Evolutionary conservation across 2,888 invertebrate genomes (phyloP).

Genomic region (Spodoptera picta): DNA sequence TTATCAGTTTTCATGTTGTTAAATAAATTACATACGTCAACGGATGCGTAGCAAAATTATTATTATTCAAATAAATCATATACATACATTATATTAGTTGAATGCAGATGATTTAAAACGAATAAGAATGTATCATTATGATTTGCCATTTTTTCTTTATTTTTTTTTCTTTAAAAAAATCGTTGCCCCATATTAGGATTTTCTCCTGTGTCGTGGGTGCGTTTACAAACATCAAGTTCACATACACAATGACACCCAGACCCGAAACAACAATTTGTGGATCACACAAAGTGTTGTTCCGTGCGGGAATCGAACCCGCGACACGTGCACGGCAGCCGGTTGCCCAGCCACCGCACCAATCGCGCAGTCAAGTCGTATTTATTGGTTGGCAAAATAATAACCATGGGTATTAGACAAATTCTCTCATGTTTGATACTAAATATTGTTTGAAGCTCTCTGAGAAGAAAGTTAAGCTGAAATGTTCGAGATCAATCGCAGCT

Average conservation of each 20-base stretch:
- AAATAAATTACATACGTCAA: slow-evolving; percentile 23
- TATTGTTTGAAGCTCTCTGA: not conserved
- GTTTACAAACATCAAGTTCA: no score
- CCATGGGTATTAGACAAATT: not conserved
- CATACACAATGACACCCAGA: no score
- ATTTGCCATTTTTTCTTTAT: not conserved
- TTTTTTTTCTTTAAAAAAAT: no score
- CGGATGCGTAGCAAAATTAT: slow-evolving; percentile 18
- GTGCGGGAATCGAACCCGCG: no score
- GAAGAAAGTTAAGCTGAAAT: not conserved
- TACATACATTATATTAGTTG: slow-evolving; percentile 10
- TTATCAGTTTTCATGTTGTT: slow-evolving; percentile 30
- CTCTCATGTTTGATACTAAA: not conserved
- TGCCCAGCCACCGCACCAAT: no score
- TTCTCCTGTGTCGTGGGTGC: no score
- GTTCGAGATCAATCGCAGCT: not conserved
- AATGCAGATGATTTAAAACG: slow-evolving; percentile 19
- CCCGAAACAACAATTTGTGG: no score
- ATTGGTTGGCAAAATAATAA: not conserved
- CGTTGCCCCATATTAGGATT: no score
- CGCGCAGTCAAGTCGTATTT: not conserved
- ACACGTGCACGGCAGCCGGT: no score
- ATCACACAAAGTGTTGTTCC: no score
- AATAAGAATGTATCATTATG: slow-evolving; percentile 25
- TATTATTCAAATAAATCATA: slow-evolving; percentile 30